Base-by-base conservation (phyloP, 2,888 invertebrate species). In the Rapana venosa region DNA sequence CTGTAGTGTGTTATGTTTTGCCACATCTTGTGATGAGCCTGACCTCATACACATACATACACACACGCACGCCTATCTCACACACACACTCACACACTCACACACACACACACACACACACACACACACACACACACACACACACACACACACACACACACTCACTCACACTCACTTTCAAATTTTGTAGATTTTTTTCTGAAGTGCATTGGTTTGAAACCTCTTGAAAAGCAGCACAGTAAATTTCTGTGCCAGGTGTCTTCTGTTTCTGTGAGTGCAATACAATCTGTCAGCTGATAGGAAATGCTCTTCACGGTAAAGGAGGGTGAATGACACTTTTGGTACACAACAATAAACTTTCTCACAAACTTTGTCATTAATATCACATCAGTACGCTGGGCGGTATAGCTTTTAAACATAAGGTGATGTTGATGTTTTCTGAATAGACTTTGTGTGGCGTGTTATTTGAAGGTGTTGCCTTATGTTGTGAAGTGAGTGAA, bases 41-140 rank as follows among this genome's bases (percentile, higher is more conserved):
- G 13, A 32, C 20, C 35, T 11, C 83, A 83, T 35, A 83, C 22
- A 83, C 47, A 36, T 32, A 83, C 32, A 36, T 17, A 35, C 83
- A 83, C 35, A 15, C 83, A 36, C n/a, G n/a, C n/a, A n/a, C n/a
- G n/a, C n/a, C n/a, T n/a, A n/a, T n/a, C n/a, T n/a, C n/a, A 83
- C 32, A 83, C 83, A 83, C 20, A 83, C 32, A 83, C 83, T 32
- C 22, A 35, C 47, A 36, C 47, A 83, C 83, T 17, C 83, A 35
- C 83, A 83, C 83, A 36, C 83, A 36, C 74, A 74, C 74, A 74
- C 74, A 83, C 83, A 83, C 35, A 83, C 83, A 83, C 83, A 83
- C 47, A 83, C 47, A 36, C 47, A 83, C 83, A 36, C 83, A 35
- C 83, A 84, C 36, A 47, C 56, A 56, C 56, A 84, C 36, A 36